phyloP scores from a whole-genome alignment of 2,888 invertebrate genomes.

The Cordilura impudica region DNA sequence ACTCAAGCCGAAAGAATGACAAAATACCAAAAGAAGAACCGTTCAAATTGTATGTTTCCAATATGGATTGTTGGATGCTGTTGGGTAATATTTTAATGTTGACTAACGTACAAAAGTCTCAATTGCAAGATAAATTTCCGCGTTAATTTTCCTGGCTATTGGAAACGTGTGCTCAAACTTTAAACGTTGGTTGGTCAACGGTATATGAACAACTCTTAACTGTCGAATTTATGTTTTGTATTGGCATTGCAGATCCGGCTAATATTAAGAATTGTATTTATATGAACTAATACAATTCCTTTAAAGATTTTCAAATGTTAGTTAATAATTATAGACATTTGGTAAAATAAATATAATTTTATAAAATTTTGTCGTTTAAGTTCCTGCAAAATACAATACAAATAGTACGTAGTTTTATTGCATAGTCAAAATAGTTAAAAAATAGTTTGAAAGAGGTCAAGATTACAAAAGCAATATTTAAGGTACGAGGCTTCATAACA shows the following conservation, averaged over 20 bases:
- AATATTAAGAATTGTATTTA: slow-evolving; percentile 67
- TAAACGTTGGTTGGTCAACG: slow-evolving; percentile 69
- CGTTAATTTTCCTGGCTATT: slow-evolving; percentile 75
- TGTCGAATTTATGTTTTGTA: slow-evolving; percentile 73
- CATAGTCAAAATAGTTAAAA: no score
- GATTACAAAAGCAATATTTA: no score
- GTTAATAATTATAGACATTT: slow-evolving; percentile 66
- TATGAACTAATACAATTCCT: slow-evolving; percentile 62
- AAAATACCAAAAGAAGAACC: neutral
- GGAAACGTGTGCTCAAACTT: slow-evolving; percentile 74
- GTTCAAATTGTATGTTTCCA: slow-evolving; percentile 69
- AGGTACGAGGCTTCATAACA: no score
- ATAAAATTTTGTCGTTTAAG: no score
- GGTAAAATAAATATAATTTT: slow-evolving; percentile 68
- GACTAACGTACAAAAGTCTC: slow-evolving; percentile 62
- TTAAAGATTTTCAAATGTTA: slow-evolving; percentile 70
- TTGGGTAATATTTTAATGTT: slow-evolving; percentile 66
- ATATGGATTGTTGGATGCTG: slow-evolving; percentile 76
- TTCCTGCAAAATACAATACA: no score
- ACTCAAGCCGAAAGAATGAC: neutral
- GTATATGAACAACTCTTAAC: slow-evolving; percentile 74
- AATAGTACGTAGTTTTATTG: no score
- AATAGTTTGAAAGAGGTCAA: no score
- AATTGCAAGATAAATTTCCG: slow-evolving; percentile 70
- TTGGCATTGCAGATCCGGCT: slow-evolving; percentile 71